These are phyloP conservation scores for Nothocercus nigrocapillus DNA, from an alignment of 2,113 vertebrate genomes.

Conservation along the genomic window DNA sequence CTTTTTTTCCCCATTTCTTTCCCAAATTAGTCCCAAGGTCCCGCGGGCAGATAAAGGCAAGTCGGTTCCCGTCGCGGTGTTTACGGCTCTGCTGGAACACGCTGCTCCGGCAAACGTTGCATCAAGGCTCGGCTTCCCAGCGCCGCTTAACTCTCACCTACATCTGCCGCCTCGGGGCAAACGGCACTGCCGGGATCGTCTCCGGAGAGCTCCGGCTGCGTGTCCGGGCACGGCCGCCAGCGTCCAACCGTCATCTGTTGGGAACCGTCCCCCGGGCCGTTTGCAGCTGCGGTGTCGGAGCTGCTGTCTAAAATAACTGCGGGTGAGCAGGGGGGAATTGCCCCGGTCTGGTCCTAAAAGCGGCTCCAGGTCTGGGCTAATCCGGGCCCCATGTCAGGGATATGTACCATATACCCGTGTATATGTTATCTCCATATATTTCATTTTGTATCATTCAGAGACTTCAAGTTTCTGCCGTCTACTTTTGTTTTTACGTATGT, in stretches of 20 bases:
- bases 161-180: neutral
- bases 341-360: too few relatives aligned
- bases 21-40: constrained; percentile 66
- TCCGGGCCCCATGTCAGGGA: too few relatives aligned
- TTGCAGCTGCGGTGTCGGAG: neutral
- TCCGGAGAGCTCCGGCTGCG: neutral
- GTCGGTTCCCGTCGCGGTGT: constrained; percentile 16
- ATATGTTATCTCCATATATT: neutral
- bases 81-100: constrained; percentile 38
- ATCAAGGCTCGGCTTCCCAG: neutral
- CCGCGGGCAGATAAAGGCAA: constrained; percentile 24
- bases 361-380: too few relatives aligned
- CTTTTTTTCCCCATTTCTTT: constrained; percentile 19
- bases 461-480: neutral
- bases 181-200: neutral
- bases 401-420: too few relatives aligned
- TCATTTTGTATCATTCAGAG: neutral
- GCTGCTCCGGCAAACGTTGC: constrained; percentile 1
- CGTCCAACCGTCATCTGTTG: neutral
- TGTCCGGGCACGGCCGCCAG: neutral
- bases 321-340: too few relatives aligned
- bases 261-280: neutral
- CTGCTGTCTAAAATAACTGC: too few relatives aligned
- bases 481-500: neutral
- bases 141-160: neutral